Evolutionary conservation across 2,113 vertebrate species (phyloP).

Genomic region (Phylloscopus whistleri): DNA sequence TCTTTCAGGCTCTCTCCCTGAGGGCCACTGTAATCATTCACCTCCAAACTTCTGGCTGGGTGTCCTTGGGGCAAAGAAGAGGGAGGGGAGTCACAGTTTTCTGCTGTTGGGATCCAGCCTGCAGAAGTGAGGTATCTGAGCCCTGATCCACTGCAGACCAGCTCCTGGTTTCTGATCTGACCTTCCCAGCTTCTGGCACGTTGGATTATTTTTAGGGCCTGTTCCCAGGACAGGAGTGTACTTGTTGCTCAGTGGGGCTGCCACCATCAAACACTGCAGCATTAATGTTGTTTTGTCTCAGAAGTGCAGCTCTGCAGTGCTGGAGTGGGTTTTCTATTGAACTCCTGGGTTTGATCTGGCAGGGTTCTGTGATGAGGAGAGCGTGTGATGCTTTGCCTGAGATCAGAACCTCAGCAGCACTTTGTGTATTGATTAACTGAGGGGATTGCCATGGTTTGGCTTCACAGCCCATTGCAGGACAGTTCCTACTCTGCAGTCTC

Average conservation of each 20-base stretch:
- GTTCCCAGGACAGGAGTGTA: background rate
- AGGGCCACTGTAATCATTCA: background rate
- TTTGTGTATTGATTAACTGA: slow-evolving; percentile 32
- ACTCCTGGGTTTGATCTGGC: slow-evolving; percentile 7
- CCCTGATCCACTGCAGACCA: background rate
- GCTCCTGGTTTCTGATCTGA: background rate
- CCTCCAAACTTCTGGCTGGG: background rate
- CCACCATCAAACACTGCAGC: background rate
- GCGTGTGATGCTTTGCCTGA: background rate
- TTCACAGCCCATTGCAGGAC: background rate
- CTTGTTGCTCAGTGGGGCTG: background rate
- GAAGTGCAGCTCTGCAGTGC: background rate
- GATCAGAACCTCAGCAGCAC: slow-evolving; percentile 38
- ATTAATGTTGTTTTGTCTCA: background rate
- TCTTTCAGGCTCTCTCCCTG: background rate
- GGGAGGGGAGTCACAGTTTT: background rate
- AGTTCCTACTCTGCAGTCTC: background rate
- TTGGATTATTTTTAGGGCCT: background rate
- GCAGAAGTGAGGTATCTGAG: background rate
- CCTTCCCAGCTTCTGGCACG: background rate
- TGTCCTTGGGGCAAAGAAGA: background rate
- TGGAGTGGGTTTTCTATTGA: background rate
- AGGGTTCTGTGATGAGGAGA: background rate
- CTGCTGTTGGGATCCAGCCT: background rate
- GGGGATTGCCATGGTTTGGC: background rate